Base-by-base conservation (phyloP, 2,888 invertebrate genomes). In the Nomada flava region DNA sequence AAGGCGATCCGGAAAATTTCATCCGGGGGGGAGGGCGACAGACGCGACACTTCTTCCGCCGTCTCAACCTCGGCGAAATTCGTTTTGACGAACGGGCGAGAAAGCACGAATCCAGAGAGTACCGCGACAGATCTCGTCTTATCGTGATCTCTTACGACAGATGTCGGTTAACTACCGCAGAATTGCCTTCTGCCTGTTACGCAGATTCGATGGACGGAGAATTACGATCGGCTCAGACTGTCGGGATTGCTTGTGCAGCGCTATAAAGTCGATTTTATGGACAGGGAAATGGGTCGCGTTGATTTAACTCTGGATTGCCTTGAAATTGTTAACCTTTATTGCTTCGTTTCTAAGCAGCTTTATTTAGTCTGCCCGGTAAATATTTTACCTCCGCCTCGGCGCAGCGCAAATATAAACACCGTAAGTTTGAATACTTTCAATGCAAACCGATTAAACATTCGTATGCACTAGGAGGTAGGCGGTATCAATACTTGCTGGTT, bases 1-100 rank as follows among this genome's bases (percentile, higher is more conserved):
- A 85, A 85, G 65, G 68, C 79, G 88, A 88, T 86, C 78, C 71
- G 60, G 83, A 81, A 84, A 85, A 86, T 86, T 82, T 85, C 76
- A 62, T 57, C 60, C 65, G 62, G n/a, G 55, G 55, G 53, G 59
- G 60, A 44, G 36, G 44, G 52, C 26, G 59, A 36, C 65, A 52
- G n/a, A 52, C 64, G 52, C 50, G 70, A 76, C 76, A 65, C 60
- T 70, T 70, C 36, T 36, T 23, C 18, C 44, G 15, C 23, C 26
- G 10, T 2, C 47, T 0, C 36, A 5, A 2, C 10, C 44, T 29
- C 52, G 2, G 1, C 47, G 50, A 29, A 20, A 5, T 47, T 60
- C 29, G 29, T 64, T 53, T 59, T 15, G 9, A 65, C 36, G 36
- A 1, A 23, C 20, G 20, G 20, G 20, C 3, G 26, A n/a, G 29